Evolutionary conservation across 2,888 invertebrate species (phyloP), one percentile per base, ranked within the genome.

Genomic region (Endotricha flammealis): DNA sequence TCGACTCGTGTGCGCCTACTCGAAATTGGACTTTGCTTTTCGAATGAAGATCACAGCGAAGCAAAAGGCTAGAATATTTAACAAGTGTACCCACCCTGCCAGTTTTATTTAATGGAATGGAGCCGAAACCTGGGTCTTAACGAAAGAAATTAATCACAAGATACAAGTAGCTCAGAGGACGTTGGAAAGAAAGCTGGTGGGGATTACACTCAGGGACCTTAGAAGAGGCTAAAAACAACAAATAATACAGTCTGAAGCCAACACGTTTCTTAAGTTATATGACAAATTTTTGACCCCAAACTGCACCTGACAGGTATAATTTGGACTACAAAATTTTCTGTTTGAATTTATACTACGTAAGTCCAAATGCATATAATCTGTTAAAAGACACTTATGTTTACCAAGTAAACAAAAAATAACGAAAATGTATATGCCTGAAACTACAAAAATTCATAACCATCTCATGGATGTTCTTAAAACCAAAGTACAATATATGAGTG

Each of bases 301-400:
- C 6, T 22, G 53, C 31, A 36, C 44, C 8, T 16, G 23, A 38
- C n/a, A 39, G 32, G 24, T 24, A 28, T 14, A 7, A 12, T 1
- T 11, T 13, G 3, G 29, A 44, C 12, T 41, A 45, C 24, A 48
- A 42, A 20, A 27, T 41, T 3, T 47, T 46, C 30, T 46, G 44
- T 24, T 43, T 55, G 9, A 45, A 49, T 40, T 46, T 56, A 20
- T 56, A 42, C 14, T 41, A 47, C 28, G 29, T 9, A 12, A 57
- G 44, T 32, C 56, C 56, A 27, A 41, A 42, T 7, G 50, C 50
- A n/a, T 56, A 54, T 32, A 31, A 13, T n/a, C 36, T 56, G 12
- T 28, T 56, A 9, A 29, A 44, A 38, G 29, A 23, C 10, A 17
- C 37, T 14, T 52, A 29, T 31, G 32, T 31, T 8, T 50, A 7